phyloP scores from a whole-genome alignment of 1,140 invertebrate species.

The Cotesia vestalis region DNA sequence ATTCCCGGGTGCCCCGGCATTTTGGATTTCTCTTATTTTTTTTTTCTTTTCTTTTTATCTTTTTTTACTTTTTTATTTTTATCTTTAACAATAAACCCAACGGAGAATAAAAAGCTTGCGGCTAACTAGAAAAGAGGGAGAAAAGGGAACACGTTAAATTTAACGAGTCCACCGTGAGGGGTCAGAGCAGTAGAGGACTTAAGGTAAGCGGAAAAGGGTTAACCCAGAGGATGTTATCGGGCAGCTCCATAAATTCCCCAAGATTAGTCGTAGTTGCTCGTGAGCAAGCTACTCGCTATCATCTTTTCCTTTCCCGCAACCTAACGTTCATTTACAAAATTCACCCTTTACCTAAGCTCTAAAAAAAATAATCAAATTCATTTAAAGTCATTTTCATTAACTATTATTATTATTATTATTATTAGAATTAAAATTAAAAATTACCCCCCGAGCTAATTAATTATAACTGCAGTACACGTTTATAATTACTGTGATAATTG shows the following conservation, averaged over 20 bases:
- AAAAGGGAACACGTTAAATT: conserved; percentile 34
- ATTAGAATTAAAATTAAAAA: too few relatives aligned
- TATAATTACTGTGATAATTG: too few relatives aligned
- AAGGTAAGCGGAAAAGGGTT: conserved; percentile 52
- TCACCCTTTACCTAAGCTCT: conserved; percentile 1
- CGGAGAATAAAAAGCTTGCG: conserved; percentile 38
- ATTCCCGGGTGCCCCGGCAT: neutral
- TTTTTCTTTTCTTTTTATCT: neutral
- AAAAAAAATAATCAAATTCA: too few relatives aligned
- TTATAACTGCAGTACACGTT: too few relatives aligned
- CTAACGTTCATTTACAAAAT: neutral
- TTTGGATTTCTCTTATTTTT: neutral
- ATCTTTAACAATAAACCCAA: conserved; percentile 26
- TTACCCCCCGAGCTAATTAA: too few relatives aligned
- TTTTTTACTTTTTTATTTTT: neutral
- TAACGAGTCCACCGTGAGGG: conserved; percentile 26
- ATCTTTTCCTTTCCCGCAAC: conserved; percentile 17
- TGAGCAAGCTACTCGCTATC: conserved; percentile 23
- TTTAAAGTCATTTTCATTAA: too few relatives aligned
- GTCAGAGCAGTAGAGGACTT: conserved; percentile 42
- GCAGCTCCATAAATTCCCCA: conserved; percentile 52
- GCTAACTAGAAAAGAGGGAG: conserved; percentile 17
- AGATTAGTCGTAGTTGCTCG: conserved; percentile 47
- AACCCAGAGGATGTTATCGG: conserved; percentile 51
- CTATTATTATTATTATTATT: too few relatives aligned